phyloP scores from a whole-genome alignment of 2,113 vertebrate genomes.

The Otocyon megalotis region DNA sequence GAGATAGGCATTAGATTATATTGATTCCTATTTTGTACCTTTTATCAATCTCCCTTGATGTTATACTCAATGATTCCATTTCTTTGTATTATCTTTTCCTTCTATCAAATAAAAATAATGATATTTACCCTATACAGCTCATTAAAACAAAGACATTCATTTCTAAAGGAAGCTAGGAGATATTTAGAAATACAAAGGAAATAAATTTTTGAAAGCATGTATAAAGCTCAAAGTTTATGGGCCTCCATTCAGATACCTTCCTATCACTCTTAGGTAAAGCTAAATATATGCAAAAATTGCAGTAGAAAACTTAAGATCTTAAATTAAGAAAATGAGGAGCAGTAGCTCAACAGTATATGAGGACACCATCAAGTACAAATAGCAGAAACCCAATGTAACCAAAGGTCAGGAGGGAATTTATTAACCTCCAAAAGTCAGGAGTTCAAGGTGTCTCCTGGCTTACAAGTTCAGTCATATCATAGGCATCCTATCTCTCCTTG shows the following conservation, averaged over 20 bases:
- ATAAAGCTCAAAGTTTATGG: not conserved
- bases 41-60: not conserved
- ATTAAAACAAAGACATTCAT: not conserved
- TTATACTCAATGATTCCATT: not conserved
- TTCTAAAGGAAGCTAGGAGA: not conserved
- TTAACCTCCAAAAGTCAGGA: not conserved
- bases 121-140: not conserved
- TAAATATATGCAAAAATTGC: not conserved
- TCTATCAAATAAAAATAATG: not conserved
- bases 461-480: not conserved
- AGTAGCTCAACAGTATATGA: not conserved
- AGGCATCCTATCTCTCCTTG: not conserved
- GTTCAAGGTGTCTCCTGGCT: not conserved
- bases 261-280: not conserved
- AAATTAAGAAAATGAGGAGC: not conserved
- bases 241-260: not conserved
- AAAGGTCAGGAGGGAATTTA: not conserved
- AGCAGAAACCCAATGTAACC: not conserved
- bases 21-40: not conserved
- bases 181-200: not conserved
- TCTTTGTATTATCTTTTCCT: not conserved
- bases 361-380: not conserved
- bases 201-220: not conserved
- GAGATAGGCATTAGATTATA: not conserved
- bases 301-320: not conserved